Base-by-base conservation (phyloP, 35 echinoderm and acorn worm species). In the Holothuria glaberrima region DNA sequence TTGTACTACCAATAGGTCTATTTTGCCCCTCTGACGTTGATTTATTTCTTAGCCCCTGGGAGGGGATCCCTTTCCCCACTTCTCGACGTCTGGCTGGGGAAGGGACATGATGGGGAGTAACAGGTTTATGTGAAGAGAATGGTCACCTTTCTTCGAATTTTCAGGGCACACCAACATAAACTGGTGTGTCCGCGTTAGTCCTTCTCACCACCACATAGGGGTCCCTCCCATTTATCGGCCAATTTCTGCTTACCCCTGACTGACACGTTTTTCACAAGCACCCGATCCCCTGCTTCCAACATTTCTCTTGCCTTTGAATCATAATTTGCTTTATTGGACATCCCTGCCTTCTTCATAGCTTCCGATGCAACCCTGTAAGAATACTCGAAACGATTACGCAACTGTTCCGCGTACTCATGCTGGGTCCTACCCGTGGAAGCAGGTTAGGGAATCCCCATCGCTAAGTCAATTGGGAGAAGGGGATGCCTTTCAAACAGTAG, bases 401-500 rank as follows among this genome's bases (percentile, higher is more conserved):
- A 24, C 24, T 59, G 22, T 1, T 59, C 41, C 9, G 62, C 92
- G 63, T 48, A 94, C 12, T 90, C 33, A 31, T 89, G 87, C 24
- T 86, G 80, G 52, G 41, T 76, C n/a, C 86, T 88, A 80, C 88
- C 36, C 75, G 48, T 24, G 18, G 29, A 18, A 4, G 6, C 30
- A 7, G 14, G 6, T 29, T 57, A 26, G 18, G 17, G 81, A 18
- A 46, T 68, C 14, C 83, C 83, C 31, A 86, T 62, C 5, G 22
- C 66, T 35, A 88, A 36, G 25, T 88, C 86, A 9, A 88, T 82
- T 0, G 92, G 92, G 9, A 93, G 87, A 17, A 41, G 70, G 4
- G 92, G 85, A 63, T 89, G 38, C 30, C 92, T 79, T 54, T 86
- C 92, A 44, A 93, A 93, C 92, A 93, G 82, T 28, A 93, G 54